Percentiles rank a stretch among this genome's conserved stretches.
These are phyloP conservation scores for Euura saliciscinereae DNA, from an alignment of 1,140 invertebrate species.

Conservation along the genomic window DNA sequence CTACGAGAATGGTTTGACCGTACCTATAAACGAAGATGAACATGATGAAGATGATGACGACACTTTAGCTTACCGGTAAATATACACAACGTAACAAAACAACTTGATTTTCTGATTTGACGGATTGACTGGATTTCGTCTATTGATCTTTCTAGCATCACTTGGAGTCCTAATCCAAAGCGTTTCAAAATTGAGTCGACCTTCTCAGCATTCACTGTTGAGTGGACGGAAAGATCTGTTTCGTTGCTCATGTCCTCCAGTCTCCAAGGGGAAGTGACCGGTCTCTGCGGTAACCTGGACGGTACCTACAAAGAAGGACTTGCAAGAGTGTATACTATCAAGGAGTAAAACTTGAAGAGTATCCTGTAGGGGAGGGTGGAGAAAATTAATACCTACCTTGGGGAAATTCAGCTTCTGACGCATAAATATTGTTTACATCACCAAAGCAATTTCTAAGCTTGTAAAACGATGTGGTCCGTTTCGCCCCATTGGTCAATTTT, in stretches of 20 bases:
- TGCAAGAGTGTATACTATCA: too few species aligned
- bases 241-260: not conserved
- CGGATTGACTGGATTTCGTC: too few species aligned
- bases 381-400: too few species aligned
- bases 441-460: too few species aligned
- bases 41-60: not conserved
- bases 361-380: too few species aligned
- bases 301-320: constrained; percentile 7
- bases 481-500: too few species aligned
- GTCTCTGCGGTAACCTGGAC: constrained; percentile 37
- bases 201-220: not conserved
- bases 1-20: not conserved
- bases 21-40: not conserved
- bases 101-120: too few species aligned
- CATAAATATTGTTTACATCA: too few species aligned
- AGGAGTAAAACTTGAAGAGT: too few species aligned
- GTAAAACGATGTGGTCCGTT: too few species aligned
- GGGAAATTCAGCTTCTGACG: too few species aligned
- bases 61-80: not conserved
- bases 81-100: not conserved
- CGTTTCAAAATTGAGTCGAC: not conserved
- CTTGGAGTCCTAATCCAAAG: not conserved
- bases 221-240: not conserved
- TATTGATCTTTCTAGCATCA: not conserved
- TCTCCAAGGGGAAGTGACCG: constrained; percentile 10